These are phyloP conservation scores for Ploceus nigricollis DNA, from an alignment of 2,113 vertebrate species.

Conservation along the genomic window DNA sequence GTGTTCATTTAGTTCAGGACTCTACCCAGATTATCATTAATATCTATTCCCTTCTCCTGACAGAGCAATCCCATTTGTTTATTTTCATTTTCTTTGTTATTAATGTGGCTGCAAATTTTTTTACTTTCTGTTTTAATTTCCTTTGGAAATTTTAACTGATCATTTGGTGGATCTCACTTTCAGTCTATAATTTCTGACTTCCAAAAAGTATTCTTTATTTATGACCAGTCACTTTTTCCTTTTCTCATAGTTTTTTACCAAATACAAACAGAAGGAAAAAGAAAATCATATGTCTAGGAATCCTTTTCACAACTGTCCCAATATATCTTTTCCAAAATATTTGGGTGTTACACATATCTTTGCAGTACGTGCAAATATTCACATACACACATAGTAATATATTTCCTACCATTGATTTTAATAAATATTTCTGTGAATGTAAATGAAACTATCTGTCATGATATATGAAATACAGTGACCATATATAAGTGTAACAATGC, in stretches of 20 bases:
- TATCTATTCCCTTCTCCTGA: background rate
- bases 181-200: background rate
- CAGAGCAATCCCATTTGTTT: background rate
- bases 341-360: background rate
- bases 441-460: background rate
- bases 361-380: background rate
- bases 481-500: rapidly evolving
- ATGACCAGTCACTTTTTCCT: background rate
- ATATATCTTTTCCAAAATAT: background rate
- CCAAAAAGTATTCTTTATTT: background rate
- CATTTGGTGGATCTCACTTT: background rate
- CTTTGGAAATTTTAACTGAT: background rate
- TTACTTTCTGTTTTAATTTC: background rate
- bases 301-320: background rate
- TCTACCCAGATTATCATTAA: background rate
- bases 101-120: background rate
- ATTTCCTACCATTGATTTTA: background rate
- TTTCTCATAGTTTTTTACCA: background rate
- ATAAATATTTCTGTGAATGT: background rate
- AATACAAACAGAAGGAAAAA: background rate
- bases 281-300: background rate
- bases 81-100: background rate
- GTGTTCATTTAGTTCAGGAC: background rate
- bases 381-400: background rate
- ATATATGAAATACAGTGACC: background rate